phyloP scores from a whole-genome alignment of 2,888 invertebrate species.

The Lepidochitona cinerea region DNA sequence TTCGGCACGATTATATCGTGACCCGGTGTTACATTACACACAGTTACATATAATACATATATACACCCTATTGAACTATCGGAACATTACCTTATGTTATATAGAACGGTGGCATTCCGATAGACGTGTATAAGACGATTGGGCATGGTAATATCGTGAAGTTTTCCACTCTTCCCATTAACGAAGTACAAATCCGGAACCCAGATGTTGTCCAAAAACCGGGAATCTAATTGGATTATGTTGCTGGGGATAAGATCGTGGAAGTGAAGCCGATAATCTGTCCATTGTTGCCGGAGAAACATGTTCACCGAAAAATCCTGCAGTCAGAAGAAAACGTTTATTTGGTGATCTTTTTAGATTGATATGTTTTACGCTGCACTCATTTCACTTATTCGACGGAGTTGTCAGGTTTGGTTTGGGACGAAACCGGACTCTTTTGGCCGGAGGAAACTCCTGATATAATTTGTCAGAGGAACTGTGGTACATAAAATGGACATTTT shows the following conservation, averaged over 20 bases:
- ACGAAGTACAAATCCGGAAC: background rate
- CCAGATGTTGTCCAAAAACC: background rate
- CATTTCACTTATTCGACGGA: no score
- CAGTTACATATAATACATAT: no score
- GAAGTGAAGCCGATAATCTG: constrained; percentile 1
- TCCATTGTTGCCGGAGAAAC: background rate
- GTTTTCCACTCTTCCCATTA: background rate
- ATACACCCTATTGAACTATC: no score
- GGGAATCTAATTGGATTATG: background rate
- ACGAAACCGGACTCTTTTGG: no score
- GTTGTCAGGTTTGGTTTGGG: no score
- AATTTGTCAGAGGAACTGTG: no score
- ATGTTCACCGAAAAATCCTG: constrained; percentile 1
- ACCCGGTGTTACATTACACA: no score
- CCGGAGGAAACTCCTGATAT: no score
- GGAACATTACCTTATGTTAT: background rate
- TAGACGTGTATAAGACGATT: background rate
- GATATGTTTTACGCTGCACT: no score
- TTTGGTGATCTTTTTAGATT: no score
- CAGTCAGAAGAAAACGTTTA: background rate
- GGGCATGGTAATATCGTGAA: constrained; percentile 1
- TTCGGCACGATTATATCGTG: no score
- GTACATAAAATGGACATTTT: no score
- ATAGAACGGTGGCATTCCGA: background rate
- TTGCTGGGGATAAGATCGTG: background rate